Evolutionary conservation across 2,888 invertebrate genomes (phyloP).

Genomic region (Phania funesta): DNA sequence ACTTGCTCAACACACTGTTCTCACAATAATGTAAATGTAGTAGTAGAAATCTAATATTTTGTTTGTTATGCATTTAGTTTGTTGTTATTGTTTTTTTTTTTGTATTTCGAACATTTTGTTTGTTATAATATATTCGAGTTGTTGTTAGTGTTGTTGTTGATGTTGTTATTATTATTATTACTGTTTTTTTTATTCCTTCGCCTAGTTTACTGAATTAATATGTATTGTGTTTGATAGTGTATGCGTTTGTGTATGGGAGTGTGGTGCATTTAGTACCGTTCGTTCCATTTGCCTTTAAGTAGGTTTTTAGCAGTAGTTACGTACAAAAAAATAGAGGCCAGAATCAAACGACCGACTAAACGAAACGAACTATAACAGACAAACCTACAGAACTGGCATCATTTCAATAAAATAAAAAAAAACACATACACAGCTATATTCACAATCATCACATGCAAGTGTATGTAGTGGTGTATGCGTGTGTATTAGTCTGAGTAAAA

Average conservation of each 20-base stretch:
- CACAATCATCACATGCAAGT: neutral
- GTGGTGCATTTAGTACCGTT: constrained; percentile 36
- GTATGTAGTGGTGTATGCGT: neutral
- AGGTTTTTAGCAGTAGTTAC: constrained; percentile 52
- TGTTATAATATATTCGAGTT: constrained; percentile 60
- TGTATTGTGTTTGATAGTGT: constrained; percentile 40
- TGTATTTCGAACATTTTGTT: constrained; percentile 48
- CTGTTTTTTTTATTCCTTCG: constrained; percentile 52
- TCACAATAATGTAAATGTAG: neutral
- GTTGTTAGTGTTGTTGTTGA: constrained; percentile 25
- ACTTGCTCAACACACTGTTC: neutral
- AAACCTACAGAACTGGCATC: constrained; percentile 45
- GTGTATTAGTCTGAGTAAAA: constrained; percentile 46
- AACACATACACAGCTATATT: neutral
- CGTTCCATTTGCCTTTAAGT: constrained; percentile 56
- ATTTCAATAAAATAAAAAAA: constrained; percentile 28
- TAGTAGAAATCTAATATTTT: constrained; percentile 43
- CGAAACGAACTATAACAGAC: constrained; percentile 39
- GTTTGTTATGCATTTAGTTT: constrained; percentile 45
- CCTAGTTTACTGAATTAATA: constrained; percentile 56
- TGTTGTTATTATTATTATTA: constrained; percentile 18
- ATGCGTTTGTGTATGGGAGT: constrained; percentile 4
- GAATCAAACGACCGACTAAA: constrained; percentile 47
- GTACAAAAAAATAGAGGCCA: constrained; percentile 51
- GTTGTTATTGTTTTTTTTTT: constrained; percentile 14